These are phyloP conservation scores for Trichogramma pretiosum DNA, from an alignment of 1,140 invertebrate genomes.

Conservation along the genomic window DNA sequence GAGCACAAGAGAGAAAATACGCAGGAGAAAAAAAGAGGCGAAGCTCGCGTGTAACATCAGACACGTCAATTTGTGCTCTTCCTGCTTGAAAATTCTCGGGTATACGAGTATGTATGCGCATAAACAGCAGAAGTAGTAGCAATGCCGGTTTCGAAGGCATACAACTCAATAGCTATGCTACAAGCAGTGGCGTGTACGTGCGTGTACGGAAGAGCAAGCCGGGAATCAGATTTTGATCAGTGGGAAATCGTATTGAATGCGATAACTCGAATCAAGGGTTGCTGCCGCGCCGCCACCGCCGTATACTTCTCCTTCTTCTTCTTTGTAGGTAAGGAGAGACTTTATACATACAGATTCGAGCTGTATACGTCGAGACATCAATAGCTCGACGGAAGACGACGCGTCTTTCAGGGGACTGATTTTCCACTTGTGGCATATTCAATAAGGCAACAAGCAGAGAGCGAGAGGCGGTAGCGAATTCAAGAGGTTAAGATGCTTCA, in stretches of 20 bases:
- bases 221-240: constrained; percentile 35
- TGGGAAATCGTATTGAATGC: constrained; percentile 34
- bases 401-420: constrained; percentile 34
- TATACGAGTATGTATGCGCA: too few relatives aligned
- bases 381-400: constrained; percentile 10
- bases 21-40: not conserved
- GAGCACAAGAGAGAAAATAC: not conserved
- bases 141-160: too few relatives aligned
- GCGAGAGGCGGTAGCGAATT: too few relatives aligned
- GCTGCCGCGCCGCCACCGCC: not conserved
- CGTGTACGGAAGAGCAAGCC: not conserved
- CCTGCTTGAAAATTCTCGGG: too few relatives aligned
- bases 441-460: constrained; percentile 36
- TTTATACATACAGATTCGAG: constrained; percentile 9
- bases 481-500: too few relatives aligned
- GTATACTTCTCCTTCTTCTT: not conserved
- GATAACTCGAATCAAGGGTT: constrained; percentile 31
- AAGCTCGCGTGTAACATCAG: constrained; percentile 13
- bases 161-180: too few relatives aligned
- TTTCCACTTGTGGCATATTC: constrained; percentile 45
- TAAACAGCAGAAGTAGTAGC: too few relatives aligned
- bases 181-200: too few relatives aligned
- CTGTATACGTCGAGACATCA: constrained; percentile 13
- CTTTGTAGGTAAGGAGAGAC: too few relatives aligned
- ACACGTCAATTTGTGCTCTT: constrained; percentile 14